Conservation (phyloP, 2,888 invertebrate genomes). For the Orchesellides sinensis region DNA sequence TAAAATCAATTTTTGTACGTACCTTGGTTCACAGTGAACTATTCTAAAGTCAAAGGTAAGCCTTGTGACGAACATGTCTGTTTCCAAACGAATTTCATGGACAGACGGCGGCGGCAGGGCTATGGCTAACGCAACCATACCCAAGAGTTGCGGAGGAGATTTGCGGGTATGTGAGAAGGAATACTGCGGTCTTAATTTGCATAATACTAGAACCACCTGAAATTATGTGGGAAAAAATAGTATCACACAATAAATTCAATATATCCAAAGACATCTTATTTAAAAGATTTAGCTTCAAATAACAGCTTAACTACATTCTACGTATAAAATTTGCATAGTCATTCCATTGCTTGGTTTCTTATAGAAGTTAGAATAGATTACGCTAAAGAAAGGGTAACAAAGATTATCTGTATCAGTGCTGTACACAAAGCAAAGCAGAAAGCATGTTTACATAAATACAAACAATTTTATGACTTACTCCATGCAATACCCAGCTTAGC, state of each 20-base stretch:
- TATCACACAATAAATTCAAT: background rate
- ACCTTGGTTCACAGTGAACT: slow-evolving; percentile 98
- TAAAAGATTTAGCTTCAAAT: no score
- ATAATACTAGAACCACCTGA: slow-evolving; percentile 95
- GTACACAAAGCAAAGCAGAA: no score
- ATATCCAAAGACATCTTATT: background rate
- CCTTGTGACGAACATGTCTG: slow-evolving; percentile 97
- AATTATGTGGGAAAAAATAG: slow-evolving; percentile 74
- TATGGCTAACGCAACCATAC: slow-evolving; percentile 96
- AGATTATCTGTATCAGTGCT: background rate
- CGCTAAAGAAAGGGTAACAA: background rate
- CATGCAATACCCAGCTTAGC: background rate
- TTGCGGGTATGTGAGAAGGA: slow-evolving; percentile 94
- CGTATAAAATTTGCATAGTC: background rate
- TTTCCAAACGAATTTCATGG: slow-evolving; percentile 96
- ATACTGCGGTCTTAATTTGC: slow-evolving; percentile 94
- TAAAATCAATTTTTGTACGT: slow-evolving; percentile 76
- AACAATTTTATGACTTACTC: background rate
- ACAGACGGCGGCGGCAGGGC: slow-evolving; percentile 98
- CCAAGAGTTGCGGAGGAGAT: slow-evolving; percentile 90
- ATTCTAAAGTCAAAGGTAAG: slow-evolving; percentile 97
- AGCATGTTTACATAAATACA: background rate
- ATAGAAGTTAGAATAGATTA: background rate
- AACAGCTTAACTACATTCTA: no score
- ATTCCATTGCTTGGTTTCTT: no score